Evolutionary conservation across 2,888 invertebrate genomes (phyloP).

Genomic region (Myopa testacea): DNA sequence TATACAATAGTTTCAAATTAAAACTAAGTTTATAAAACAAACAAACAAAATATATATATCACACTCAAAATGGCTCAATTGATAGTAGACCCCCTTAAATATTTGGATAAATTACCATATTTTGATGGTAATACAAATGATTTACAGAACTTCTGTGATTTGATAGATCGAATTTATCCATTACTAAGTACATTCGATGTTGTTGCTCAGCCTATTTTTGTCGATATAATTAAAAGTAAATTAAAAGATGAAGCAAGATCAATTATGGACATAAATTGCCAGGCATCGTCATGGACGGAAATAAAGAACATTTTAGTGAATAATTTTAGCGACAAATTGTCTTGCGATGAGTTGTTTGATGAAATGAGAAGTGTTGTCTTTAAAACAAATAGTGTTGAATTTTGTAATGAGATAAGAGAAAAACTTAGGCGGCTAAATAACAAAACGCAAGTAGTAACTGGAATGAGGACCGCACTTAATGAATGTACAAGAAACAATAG

Average conservation of each 20-base stretch:
- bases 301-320: no score
- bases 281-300: no score
- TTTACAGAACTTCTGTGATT: not conserved
- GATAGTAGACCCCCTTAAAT: slow-evolving; percentile 38
- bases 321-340: no score
- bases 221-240: no score
- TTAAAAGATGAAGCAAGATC: no score
- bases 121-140: slow-evolving; percentile 39
- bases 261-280: no score
- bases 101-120: slow-evolving; percentile 37
- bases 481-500: slow-evolving; percentile 7
- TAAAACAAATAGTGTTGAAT: no score
- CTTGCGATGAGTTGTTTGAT: no score
- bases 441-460: not conserved
- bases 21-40: not conserved
- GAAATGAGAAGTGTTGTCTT: no score
- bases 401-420: no score
- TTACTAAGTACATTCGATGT: slow-evolving; percentile 39
- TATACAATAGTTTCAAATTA: no score
- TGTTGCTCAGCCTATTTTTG: slow-evolving; percentile 43
- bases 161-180: slow-evolving; percentile 43
- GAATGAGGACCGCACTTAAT: not conserved
- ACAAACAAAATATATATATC: not conserved
- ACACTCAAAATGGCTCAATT: not conserved
- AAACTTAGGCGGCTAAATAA: no score